phyloP scores from a whole-genome alignment of 2,888 invertebrate species.

The Xylota sylvarum region DNA sequence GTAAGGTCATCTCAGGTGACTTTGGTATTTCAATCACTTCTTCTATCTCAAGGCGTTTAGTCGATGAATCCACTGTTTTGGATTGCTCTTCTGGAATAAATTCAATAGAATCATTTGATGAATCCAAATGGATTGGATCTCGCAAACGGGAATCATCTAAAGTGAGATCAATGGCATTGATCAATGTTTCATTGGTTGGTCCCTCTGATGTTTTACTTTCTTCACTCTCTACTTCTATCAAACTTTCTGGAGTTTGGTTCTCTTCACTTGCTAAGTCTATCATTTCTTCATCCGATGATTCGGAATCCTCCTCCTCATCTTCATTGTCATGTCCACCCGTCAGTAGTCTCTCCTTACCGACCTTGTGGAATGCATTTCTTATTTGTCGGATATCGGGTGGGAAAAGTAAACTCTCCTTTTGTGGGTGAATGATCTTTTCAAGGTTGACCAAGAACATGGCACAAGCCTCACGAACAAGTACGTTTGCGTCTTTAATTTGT shows the following conservation, averaged over 20 bases:
- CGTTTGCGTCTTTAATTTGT: slow-evolving; percentile 78
- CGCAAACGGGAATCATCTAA: slow-evolving; percentile 31
- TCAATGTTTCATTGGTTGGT: background rate
- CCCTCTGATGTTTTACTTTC: background rate
- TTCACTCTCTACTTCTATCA: slow-evolving; percentile 1
- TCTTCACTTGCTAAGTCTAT: slow-evolving; percentile 8
- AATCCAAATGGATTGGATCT: slow-evolving; percentile 62
- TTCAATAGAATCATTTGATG: slow-evolving; percentile 68
- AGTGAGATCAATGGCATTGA: slow-evolving; percentile 56
- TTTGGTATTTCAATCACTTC: slow-evolving; percentile 27
- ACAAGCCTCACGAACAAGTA: slow-evolving; percentile 77
- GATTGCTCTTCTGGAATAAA: slow-evolving; percentile 33
- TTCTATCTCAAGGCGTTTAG: background rate
- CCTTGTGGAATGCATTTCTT: slow-evolving; percentile 78
- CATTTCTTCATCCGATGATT: slow-evolving; percentile 5
- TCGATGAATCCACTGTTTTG: background rate
- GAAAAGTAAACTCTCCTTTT: slow-evolving; percentile 80
- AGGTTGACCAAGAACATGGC: slow-evolving; percentile 75
- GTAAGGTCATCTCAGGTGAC: slow-evolving; percentile 66
- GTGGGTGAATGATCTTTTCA: slow-evolving; percentile 81
- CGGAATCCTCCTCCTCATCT: slow-evolving; percentile 24
- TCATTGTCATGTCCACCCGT: background rate
- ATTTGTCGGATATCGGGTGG: slow-evolving; percentile 79
- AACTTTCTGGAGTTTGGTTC: slow-evolving; percentile 6
- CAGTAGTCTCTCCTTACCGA: slow-evolving; percentile 57